Percentiles rank a stretch among this genome's conserved stretches.
Evolutionary conservation across 1,140 invertebrate species (phyloP).

Genomic region (Lepidurus packardi): DNA sequence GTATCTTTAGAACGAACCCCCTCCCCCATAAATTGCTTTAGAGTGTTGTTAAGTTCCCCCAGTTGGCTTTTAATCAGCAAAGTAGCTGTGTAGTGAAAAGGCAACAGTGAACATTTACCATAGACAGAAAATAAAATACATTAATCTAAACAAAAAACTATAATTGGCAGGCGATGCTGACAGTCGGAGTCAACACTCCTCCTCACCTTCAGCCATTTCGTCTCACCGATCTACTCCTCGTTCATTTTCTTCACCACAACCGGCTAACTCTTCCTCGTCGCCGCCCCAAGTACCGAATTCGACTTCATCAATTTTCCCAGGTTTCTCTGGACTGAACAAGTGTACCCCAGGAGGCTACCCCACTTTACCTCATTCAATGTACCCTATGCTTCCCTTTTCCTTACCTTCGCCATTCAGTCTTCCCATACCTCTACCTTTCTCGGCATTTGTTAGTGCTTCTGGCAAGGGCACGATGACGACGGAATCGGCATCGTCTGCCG

Average conservation of each 20-base stretch:
- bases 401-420: slow-evolving; percentile 27
- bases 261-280: neutral
- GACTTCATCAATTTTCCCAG: neutral
- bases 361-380: slow-evolving; percentile 10
- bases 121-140: no score
- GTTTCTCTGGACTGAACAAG: neutral
- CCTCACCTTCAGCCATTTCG: neutral
- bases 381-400: slow-evolving; percentile 32
- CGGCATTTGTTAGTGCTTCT: neutral
- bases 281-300: neutral
- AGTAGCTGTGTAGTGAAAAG: neutral
- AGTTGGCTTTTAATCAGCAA: neutral
- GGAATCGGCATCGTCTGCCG: slow-evolving; percentile 16
- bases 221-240: neutral
- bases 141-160: no score
- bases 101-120: no score
- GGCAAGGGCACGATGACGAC: slow-evolving; percentile 8
- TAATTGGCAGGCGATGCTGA: neutral
- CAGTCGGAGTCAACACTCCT: neutral
- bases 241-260: slow-evolving; percentile 11
- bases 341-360: slow-evolving; percentile 12
- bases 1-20: no score
- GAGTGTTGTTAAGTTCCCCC: neutral
- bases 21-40: neutral
- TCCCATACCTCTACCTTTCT: slow-evolving; percentile 29